Evolutionary conservation across 1,140 invertebrate genomes (phyloP), one percentile per base, ranked within the genome.

Genomic region (Tetragnatha versicolor): DNA sequence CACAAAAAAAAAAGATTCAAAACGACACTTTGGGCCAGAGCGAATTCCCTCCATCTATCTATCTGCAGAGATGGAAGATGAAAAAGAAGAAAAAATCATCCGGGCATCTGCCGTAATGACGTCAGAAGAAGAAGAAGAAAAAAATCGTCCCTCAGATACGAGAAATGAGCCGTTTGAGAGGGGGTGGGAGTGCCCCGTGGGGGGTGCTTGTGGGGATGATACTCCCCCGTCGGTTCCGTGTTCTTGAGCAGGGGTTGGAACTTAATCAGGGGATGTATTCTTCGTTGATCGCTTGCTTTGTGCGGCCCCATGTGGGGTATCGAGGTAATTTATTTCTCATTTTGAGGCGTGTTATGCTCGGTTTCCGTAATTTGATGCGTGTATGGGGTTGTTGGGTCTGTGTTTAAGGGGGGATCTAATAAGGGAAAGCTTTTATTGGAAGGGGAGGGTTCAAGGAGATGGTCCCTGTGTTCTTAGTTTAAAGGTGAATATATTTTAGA

Each of bases 141-240:
- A 68, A 39, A 29, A 51, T 29, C 29, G 51, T 68, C 25, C 42
- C 22, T 9, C 29, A 47, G 42, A 68, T 68, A 68, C 17, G 65
- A 68, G 65, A 68, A 68, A 68, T 68, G 65, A 68, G 42, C 47
- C 65, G 27, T 49, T 60, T 49, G 29, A 17, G 47, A 49, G 45
- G 45, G 5, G 27, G 12, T 22, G 35, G 27, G 27, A 3, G 17
- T 42, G 27, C 22, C 25, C 61, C 37, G 42, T 31, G 27, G 20
- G 7, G n/a, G 33, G 1, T 2, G 29, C 35, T 6, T 14, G 35
- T 33, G 31, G 17, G 22, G 12, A 33, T n/a, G 55, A n/a, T 33
- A 33, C 31, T 58, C 20, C 55, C 29, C 10, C 29, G 17, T 33
- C 29, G 14, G 17, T 58, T n/a, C 17, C 7, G 39, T 42, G 17